A percentile compares a stretch with the other conserved stretches of the same genome.
These are phyloP conservation scores for Bothrops alternatus DNA, from an alignment of 2,797 vertebrate species.

Conservation along the genomic window DNA sequence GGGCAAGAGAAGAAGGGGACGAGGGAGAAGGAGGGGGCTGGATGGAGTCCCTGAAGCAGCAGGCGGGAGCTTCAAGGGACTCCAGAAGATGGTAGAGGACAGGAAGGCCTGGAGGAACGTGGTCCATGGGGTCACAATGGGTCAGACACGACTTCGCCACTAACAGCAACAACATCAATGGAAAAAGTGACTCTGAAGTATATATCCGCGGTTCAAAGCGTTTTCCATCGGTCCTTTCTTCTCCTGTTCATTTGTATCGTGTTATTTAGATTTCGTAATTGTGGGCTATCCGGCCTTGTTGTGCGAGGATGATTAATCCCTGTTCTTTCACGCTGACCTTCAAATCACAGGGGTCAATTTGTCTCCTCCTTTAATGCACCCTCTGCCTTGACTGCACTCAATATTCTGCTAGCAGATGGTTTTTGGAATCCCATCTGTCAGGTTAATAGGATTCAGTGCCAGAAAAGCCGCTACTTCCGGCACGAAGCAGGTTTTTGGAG, in stretches of 20 bases:
- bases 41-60: too few relatives aligned
- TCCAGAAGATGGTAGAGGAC: too few relatives aligned
- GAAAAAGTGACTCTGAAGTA: background rate
- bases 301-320: background rate
- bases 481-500: background rate
- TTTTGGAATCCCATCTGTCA: background rate
- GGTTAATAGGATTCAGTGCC: background rate
- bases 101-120: too few relatives aligned
- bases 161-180: background rate
- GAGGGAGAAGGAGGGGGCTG: too few relatives aligned
- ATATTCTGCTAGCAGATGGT: background rate
- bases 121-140: too few relatives aligned
- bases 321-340: background rate
- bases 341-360: background rate
- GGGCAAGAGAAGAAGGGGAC: too few relatives aligned
- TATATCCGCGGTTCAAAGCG: background rate
- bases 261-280: background rate
- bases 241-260: background rate
- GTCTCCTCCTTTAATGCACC: background rate
- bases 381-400: background rate
- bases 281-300: background rate
- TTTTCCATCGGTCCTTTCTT: background rate
- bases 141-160: too few relatives aligned
- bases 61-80: too few relatives aligned
- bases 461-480: background rate